phyloP scores from a whole-genome alignment of 1,140 invertebrate species.

The Drosophila subobscura region DNA sequence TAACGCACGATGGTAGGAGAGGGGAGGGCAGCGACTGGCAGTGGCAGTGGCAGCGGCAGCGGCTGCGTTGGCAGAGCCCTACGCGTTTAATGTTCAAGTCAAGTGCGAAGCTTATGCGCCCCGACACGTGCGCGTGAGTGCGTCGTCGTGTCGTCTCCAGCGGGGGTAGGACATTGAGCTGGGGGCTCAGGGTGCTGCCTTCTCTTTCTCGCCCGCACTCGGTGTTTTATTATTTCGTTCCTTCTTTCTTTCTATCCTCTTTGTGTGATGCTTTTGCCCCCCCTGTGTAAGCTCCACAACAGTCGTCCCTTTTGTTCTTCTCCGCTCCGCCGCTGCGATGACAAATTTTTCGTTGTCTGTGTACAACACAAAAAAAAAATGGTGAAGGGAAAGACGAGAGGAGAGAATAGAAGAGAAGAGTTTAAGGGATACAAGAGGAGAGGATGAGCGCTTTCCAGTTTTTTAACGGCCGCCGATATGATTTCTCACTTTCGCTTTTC shows the following conservation, averaged over 20 bases:
- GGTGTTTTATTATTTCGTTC: slow-evolving; percentile 1
- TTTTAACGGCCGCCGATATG: slow-evolving; percentile 24
- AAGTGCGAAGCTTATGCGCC: slow-evolving; percentile 72
- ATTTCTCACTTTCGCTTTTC: slow-evolving; percentile 9
- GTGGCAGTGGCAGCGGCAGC: not conserved
- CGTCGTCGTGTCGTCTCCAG: slow-evolving; percentile 19
- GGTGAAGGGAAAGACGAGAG: slow-evolving; percentile 19
- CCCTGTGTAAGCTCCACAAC: slow-evolving; percentile 7
- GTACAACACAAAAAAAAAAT: slow-evolving; percentile 38
- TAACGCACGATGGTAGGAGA: not conserved
- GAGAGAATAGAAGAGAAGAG: too few relatives aligned
- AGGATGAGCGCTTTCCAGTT: slow-evolving; percentile 37
- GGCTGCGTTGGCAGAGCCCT: slow-evolving; percentile 1
- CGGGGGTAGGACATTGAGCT: slow-evolving; percentile 3
- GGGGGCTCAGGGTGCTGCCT: slow-evolving; percentile 5
- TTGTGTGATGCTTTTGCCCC: slow-evolving; percentile 37
- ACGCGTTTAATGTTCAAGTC: slow-evolving; percentile 77
- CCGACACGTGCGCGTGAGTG: slow-evolving; percentile 57
- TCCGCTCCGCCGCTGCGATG: slow-evolving; percentile 44
- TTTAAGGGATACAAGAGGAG: too few relatives aligned
- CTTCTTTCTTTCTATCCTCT: not conserved
- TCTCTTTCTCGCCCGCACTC: slow-evolving; percentile 13
- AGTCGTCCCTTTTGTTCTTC: slow-evolving; percentile 69
- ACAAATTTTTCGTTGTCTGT: slow-evolving; percentile 67
- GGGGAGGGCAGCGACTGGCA: not conserved